A percentile compares a stretch with the other conserved stretches of the same genome.
These are phyloP conservation scores for Rhynchonycteris naso DNA, from an alignment of 2,797 vertebrate genomes.

Conservation along the genomic window DNA sequence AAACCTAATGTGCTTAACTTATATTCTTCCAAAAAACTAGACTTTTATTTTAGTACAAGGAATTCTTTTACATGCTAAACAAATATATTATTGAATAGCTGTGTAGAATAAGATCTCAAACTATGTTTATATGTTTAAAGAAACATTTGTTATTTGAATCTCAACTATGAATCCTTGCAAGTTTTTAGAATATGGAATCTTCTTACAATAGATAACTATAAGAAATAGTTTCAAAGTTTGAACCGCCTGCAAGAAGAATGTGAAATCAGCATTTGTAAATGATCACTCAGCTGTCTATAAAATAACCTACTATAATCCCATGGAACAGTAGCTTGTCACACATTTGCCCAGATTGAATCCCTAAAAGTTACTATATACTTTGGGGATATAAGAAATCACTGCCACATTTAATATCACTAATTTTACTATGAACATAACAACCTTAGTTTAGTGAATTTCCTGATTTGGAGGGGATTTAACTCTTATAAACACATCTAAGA, in stretches of 20 bases:
- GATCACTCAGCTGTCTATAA: neutral
- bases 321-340: neutral
- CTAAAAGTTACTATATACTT: neutral
- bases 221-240: constrained; percentile 41
- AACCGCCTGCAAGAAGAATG: neutral
- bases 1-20: constrained; percentile 32
- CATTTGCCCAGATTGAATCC: neutral
- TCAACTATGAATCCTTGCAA: neutral
- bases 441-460: neutral
- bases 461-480: neutral
- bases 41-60: constrained; percentile 48
- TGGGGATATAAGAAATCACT: neutral
- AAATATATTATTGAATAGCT: constrained; percentile 37
- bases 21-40: constrained; percentile 51
- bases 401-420: neutral
- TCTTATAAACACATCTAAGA: neutral
- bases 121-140: neutral
- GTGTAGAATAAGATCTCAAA: constrained; percentile 17
- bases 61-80: constrained; percentile 12
- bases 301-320: neutral
- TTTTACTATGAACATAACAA: neutral
- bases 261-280: neutral
- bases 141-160: neutral
- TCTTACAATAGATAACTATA: constrained; percentile 8
- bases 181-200: neutral